Base-by-base conservation (phyloP, 1,140 invertebrate species). In the Cotesia glomerata region DNA sequence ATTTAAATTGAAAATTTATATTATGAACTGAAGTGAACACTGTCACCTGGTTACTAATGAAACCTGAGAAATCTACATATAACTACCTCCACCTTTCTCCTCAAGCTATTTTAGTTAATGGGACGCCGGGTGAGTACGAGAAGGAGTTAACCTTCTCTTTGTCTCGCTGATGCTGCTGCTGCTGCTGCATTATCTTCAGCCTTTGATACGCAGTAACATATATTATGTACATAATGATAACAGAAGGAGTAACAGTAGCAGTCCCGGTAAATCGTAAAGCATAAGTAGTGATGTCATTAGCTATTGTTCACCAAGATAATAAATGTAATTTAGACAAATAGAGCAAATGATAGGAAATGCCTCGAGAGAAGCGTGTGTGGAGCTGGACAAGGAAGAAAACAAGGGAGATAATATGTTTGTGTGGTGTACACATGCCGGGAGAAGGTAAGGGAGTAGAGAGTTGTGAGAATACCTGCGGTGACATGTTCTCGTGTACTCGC, bases 311-410 rank as follows among this genome's bases (percentile, higher is more conserved):
- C 70, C 71, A 56, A 45, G 71, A 74, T 77, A 76, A 79, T 80
- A 78, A 82, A 82, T 79, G 79, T 80, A 81, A 83, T 83, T 83
- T 75, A 73, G 77, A 77, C 75, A 80, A 84, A 84, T 78, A 78
- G 76, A 66, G 52, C 58, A 61, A 74, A 70, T 58, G 72, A 66
- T 70, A 74, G 35, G 51, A 71, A 39, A 16, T 11, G 39, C 58
- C 26, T 32, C n/a, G 26, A 45, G 7, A 45, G 32, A 64, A n/a
- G 11, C n/a, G 3, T n/a, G 16, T 32, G 7, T 61, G 16, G 1
- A 13, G 16, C 58, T 32, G 11, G 18, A 11, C 16, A 32, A 34
- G 16, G 13, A 18, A 61, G 16, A 34, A 18, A 61, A 32, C 26
- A 34, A 18, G 16, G 45, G 34, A 66, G 63, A 51, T 66, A 66